Conservation (phyloP, 30 jellyfish, hydroid and myxozoan genomes). For the Haliclystus octoradiatus region DNA sequence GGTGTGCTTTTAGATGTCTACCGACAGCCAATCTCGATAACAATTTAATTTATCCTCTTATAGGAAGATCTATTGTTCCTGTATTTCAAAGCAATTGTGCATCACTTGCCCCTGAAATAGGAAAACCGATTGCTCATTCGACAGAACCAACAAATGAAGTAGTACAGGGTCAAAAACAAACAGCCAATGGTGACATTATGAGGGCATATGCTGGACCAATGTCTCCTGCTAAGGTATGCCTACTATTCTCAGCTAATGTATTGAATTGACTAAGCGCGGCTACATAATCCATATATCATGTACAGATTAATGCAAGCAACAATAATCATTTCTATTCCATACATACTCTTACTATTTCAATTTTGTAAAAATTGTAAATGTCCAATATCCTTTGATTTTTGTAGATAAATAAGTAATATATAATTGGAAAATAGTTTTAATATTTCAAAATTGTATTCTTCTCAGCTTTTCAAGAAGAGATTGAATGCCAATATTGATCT, state of each 20-base stretch:
- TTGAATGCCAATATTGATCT: not conserved
- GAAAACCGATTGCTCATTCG: not conserved
- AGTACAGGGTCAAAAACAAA: not conserved
- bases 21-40: too few species aligned
- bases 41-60: too few species aligned
- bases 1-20: too few species aligned
- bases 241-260: too few species aligned
- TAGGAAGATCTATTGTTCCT: not conserved
- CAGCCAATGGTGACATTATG: constrained; percentile 16
- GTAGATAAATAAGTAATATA: not conserved
- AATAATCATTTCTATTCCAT: too few species aligned
- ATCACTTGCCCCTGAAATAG: not conserved
- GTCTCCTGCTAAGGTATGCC: constrained; percentile 53
- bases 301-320: too few species aligned
- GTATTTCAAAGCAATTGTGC: not conserved
- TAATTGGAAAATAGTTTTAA: too few species aligned
- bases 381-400: not conserved
- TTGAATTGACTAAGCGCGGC: too few species aligned
- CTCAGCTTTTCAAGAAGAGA: too few species aligned
- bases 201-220: constrained; percentile 91
- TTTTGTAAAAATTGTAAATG: not conserved
- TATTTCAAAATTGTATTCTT: too few species aligned
- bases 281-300: too few species aligned
- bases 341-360: not conserved
- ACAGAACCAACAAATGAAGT: not conserved